These are phyloP conservation scores for Oryzias curvinotus DNA, from an alignment of 2,113 vertebrate species.

Conservation along the genomic window DNA sequence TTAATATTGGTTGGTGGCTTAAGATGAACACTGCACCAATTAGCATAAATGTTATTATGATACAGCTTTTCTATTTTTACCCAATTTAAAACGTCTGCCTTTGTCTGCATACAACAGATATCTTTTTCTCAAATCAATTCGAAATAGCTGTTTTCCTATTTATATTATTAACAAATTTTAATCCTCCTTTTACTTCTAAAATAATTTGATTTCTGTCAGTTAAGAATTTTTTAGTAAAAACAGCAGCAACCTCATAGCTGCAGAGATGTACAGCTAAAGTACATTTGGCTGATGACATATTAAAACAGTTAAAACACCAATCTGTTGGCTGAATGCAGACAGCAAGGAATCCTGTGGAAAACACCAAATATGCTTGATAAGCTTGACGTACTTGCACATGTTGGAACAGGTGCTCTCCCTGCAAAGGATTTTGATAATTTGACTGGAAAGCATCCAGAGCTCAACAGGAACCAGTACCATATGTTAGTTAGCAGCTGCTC, in stretches of 20 bases:
- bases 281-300: not conserved
- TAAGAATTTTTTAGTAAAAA: no score
- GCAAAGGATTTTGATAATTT: conserved; percentile 25
- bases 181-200: no score
- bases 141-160: no score
- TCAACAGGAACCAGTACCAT: conserved; percentile 11
- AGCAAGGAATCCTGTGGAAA: conserved; percentile 9
- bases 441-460: conserved; percentile 26
- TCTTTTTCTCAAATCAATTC: no score
- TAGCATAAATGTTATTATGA: not conserved
- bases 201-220: no score
- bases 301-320: not conserved
- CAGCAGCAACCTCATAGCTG: no score
- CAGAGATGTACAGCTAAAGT: not conserved
- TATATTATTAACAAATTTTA: no score
- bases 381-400: not conserved
- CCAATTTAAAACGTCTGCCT: not conserved
- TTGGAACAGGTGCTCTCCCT: conserved; percentile 14
- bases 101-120: no score
- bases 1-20: not conserved
- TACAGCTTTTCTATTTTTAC: not conserved
- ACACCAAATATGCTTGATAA: conserved; percentile 14
- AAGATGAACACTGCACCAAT: not conserved
- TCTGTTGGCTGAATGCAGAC: not conserved
- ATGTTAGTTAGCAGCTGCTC: conserved; percentile 7